These are phyloP conservation scores for Clarias macrocephalus DNA, from an alignment of 2,113 vertebrate species.

Conservation along the genomic window DNA sequence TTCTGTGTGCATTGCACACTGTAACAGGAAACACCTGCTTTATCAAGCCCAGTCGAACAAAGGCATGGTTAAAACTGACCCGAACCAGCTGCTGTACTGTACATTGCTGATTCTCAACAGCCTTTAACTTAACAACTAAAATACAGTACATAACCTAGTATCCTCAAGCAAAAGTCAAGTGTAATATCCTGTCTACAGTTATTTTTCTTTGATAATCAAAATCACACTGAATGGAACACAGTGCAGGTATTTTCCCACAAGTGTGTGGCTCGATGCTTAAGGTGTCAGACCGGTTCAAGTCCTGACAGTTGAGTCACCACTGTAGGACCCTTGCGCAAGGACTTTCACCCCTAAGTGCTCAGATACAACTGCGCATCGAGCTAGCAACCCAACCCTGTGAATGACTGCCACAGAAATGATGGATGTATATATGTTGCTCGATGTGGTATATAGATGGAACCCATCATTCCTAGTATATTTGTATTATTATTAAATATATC, in stretches of 20 bases:
- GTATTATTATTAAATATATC: too few species aligned
- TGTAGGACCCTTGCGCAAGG: too few species aligned
- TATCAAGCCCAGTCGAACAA: not conserved
- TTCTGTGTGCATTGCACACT: not conserved
- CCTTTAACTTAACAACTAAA: not conserved
- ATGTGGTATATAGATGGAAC: too few species aligned
- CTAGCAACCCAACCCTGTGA: too few species aligned
- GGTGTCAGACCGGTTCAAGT: too few species aligned
- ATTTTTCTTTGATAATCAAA: not conserved
- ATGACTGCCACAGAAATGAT: too few species aligned
- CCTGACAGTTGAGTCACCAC: too few species aligned
- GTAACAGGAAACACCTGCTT: not conserved
- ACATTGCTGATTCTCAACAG: not conserved
- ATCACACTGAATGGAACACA: not conserved
- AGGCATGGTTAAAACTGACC: not conserved
- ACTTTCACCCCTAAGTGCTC: too few species aligned
- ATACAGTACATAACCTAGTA: not conserved
- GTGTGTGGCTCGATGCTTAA: too few species aligned
- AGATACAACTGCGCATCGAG: too few species aligned
- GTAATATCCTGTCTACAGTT: not conserved
- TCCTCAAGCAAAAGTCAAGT: not conserved
- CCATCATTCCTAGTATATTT: too few species aligned
- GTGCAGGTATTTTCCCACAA: not conserved
- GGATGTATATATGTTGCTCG: too few species aligned
- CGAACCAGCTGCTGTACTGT: not conserved